A percentile compares a stretch with the other conserved stretches of the same genome.
phyloP scores from a whole-genome alignment of 2,888 invertebrate genomes.

The Drosophila austrosaltans region DNA sequence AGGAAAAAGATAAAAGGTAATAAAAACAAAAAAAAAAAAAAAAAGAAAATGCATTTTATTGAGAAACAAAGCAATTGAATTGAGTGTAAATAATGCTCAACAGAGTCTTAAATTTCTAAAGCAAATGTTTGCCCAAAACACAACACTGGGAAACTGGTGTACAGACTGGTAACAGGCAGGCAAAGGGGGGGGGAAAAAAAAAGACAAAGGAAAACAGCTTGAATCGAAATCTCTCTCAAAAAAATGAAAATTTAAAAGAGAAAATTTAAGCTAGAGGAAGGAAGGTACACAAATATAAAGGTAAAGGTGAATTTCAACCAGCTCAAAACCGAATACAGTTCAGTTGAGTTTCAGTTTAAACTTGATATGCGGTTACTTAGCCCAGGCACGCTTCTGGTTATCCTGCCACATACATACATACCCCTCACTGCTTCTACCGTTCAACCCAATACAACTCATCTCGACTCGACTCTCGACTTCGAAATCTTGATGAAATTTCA shows the following conservation, averaged over 20 bases:
- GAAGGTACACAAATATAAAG: background rate
- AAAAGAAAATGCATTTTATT: constrained; percentile 48
- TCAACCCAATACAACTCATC: background rate
- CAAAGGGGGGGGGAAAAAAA: no score
- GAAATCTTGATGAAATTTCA: constrained; percentile 38
- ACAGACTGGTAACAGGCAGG: background rate
- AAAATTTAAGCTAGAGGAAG: constrained; percentile 38
- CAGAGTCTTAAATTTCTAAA: constrained; percentile 15
- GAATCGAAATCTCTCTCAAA: background rate
- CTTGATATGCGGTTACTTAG: constrained; percentile 18
- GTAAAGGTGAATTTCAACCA: constrained; percentile 9
- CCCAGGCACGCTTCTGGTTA: background rate
- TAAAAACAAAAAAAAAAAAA: constrained; percentile 40
- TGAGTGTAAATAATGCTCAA: constrained; percentile 60
- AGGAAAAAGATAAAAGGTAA: background rate
- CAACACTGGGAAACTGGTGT: no score
- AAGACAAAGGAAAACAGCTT: background rate
- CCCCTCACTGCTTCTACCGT: background rate
- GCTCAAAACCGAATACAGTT: constrained; percentile 11
- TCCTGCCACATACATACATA: background rate
- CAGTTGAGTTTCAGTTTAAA: constrained; percentile 4
- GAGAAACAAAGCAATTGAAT: constrained; percentile 44
- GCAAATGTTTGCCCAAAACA: constrained; percentile 14
- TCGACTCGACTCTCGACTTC: background rate
- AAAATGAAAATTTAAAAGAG: constrained; percentile 26